These are phyloP conservation scores for Orgyia antiqua DNA, from an alignment of 2,888 invertebrate genomes.

Conservation along the genomic window DNA sequence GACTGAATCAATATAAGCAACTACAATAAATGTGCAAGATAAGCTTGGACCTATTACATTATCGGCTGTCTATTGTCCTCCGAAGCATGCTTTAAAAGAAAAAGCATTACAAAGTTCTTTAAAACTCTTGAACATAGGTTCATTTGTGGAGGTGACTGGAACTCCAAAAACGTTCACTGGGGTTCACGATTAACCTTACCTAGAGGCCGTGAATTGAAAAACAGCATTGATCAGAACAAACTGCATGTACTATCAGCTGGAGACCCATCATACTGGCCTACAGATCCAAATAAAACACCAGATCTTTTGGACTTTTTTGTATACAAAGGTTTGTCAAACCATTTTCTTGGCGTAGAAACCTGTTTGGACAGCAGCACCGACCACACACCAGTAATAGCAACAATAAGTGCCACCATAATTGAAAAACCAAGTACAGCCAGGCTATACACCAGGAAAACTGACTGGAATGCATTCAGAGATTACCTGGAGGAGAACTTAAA, in stretches of 20 bases:
- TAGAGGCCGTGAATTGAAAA: not conserved
- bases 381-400: too few species aligned
- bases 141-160: too few species aligned
- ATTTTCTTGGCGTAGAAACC: too few species aligned
- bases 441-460: not conserved
- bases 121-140: too few species aligned
- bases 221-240: not conserved
- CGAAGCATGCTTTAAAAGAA: not conserved
- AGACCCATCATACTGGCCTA: too few species aligned
- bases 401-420: too few species aligned
- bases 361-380: too few species aligned
- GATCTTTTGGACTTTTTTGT: too few species aligned
- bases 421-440: not conserved
- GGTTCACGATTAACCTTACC: not conserved
- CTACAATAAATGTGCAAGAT: slow-evolving; percentile 2
- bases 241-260: too few species aligned
- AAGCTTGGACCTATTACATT: slow-evolving; percentile 1
- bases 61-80: slow-evolving; percentile 1
- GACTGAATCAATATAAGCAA: slow-evolving; percentile 4
- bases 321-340: too few species aligned
- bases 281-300: too few species aligned
- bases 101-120: not conserved
- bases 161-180: too few species aligned
- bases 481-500: not conserved
- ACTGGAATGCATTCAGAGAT: not conserved